Evolutionary conservation across 2,113 vertebrate species (phyloP).

Genomic region (Junco hyemalis): DNA sequence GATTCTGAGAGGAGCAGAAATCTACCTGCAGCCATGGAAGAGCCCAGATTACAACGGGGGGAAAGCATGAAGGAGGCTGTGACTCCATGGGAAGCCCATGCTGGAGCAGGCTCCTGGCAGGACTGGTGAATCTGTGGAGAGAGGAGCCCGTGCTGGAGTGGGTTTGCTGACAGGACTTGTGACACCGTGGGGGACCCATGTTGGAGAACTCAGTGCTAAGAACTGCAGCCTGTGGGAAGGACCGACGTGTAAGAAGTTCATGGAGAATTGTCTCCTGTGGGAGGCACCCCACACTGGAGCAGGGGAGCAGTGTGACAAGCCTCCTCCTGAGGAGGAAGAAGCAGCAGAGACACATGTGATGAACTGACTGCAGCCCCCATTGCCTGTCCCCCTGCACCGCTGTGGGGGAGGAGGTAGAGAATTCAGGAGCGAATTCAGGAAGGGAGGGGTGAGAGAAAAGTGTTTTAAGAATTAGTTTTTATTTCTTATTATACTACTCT

Average conservation of each 20-base stretch:
- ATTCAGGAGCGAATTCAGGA: neutral
- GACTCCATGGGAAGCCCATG: neutral
- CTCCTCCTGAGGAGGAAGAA: neutral
- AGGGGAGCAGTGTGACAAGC: neutral
- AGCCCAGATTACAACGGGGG: neutral
- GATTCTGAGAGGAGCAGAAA: neutral
- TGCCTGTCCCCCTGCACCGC: neutral
- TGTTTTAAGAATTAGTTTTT: neutral
- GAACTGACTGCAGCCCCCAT: neutral
- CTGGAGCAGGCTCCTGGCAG: neutral
- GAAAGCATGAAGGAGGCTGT: neutral
- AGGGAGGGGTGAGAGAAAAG: neutral
- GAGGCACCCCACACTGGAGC: neutral
- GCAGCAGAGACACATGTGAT: neutral
- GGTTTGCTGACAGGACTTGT: neutral
- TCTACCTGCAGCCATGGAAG: neutral
- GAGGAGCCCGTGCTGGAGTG: neutral
- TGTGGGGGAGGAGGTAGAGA: neutral
- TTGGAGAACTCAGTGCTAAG: neutral
- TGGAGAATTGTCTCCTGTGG: neutral
- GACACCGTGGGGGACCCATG: neutral
- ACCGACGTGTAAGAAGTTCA: neutral
- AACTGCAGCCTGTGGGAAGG: neutral
- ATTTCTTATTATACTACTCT: neutral
- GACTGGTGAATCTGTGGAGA: neutral